A percentile compares a stretch with the other conserved stretches of the same genome.
Conservation (phyloP, 2,113 vertebrate species). For the Meles meles region DNA sequence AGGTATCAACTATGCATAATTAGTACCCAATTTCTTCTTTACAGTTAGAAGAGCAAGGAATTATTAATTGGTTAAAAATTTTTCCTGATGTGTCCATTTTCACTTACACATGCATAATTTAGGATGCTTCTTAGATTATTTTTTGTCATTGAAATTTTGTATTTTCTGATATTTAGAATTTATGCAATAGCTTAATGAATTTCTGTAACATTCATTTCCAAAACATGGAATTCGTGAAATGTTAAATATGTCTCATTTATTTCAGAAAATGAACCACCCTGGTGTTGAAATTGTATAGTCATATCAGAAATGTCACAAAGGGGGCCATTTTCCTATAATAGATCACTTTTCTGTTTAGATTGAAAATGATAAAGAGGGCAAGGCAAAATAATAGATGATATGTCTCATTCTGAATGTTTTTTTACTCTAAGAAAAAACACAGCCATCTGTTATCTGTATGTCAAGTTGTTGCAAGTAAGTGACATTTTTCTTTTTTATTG, state of each 20-base stretch:
- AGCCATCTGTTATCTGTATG: slow-evolving; percentile 71
- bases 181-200: slow-evolving; percentile 22
- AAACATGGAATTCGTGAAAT: slow-evolving; percentile 48
- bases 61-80: background rate
- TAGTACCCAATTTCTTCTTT: background rate
- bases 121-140: background rate
- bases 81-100: background rate
- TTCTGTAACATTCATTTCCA: slow-evolving; percentile 40
- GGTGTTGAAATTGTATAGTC: slow-evolving; percentile 59
- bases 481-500: slow-evolving; percentile 72
- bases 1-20: background rate
- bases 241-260: slow-evolving; percentile 69
- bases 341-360: slow-evolving; percentile 77
- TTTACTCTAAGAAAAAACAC: slow-evolving; percentile 51
- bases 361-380: slow-evolving; percentile 74
- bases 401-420: slow-evolving; percentile 62
- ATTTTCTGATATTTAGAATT: slow-evolving; percentile 55
- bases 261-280: slow-evolving; percentile 50
- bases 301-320: slow-evolving; percentile 74
- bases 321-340: slow-evolving; percentile 68
- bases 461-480: slow-evolving; percentile 64
- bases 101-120: background rate
- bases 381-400: slow-evolving; percentile 76
- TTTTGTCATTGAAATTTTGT: slow-evolving; percentile 20
- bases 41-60: background rate